phyloP scores from a whole-genome alignment of 2,113 vertebrate genomes.

The Myanophis thanlyinensis region DNA sequence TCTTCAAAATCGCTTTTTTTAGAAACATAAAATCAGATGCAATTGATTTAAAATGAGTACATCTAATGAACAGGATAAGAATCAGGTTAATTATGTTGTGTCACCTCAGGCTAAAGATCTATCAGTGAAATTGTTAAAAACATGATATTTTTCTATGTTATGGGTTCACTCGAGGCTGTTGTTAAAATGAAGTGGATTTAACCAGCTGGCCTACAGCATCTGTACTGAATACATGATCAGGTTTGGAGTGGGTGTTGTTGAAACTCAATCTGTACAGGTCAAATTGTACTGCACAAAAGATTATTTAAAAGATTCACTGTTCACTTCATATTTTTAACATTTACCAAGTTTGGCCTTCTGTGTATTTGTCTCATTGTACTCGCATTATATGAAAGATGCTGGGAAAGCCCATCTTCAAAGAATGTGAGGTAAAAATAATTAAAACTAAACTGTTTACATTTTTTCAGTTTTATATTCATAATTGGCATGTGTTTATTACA shows the following conservation, averaged over 20 bases:
- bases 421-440: background rate
- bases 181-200: conserved; percentile 15
- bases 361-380: background rate
- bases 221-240: background rate
- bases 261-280: background rate
- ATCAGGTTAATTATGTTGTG: background rate
- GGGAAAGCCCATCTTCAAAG: background rate
- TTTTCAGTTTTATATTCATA: background rate
- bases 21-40: background rate
- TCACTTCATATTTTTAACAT: background rate
- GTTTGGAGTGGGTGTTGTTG: background rate
- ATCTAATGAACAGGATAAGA: background rate
- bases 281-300: background rate
- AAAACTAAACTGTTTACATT: background rate
- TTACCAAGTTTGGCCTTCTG: background rate
- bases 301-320: background rate
- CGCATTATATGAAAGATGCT: background rate
- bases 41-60: background rate
- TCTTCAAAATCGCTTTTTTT: background rate
- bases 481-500: background rate
- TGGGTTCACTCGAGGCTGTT: background rate
- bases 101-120: background rate
- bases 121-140: background rate
- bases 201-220: background rate
- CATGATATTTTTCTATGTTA: background rate